phyloP scores from a whole-genome alignment of 2,113 vertebrate species.

The Anthoscopus minutus region DNA sequence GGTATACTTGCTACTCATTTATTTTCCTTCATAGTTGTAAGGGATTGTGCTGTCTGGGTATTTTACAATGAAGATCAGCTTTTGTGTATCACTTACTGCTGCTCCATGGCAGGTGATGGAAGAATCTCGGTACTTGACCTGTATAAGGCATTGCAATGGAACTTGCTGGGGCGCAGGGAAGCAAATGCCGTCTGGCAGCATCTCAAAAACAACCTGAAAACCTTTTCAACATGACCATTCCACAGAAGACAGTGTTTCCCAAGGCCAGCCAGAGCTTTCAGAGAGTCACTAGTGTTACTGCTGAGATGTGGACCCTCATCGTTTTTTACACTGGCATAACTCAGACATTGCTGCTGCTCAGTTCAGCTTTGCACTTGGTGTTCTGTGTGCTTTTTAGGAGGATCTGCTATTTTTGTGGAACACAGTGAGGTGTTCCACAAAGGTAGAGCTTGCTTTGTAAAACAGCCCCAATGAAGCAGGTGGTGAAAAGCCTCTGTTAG shows the following conservation, averaged over 20 bases:
- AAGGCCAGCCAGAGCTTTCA: neutral
- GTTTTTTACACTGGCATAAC: neutral
- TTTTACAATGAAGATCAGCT: neutral
- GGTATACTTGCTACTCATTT: conserved; percentile 7
- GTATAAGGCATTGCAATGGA: neutral
- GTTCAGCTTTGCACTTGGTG: neutral
- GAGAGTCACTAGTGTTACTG: neutral
- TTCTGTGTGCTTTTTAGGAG: neutral
- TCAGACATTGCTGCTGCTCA: neutral
- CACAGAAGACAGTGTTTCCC: neutral
- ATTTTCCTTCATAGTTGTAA: conserved; percentile 6
- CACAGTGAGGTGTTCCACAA: rapidly evolving
- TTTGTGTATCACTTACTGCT: neutral
- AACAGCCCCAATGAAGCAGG: neutral
- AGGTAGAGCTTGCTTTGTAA: neutral
- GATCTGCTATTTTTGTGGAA: neutral
- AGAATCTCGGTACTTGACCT: neutral
- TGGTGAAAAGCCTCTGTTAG: neutral
- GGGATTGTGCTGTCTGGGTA: neutral
- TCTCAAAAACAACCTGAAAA: neutral
- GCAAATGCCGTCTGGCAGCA: neutral
- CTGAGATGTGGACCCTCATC: neutral
- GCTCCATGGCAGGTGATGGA: neutral
- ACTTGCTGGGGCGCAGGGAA: neutral
- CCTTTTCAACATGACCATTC: neutral